These are phyloP conservation scores for Eretmocerus hayati DNA, from an alignment of 2,888 invertebrate genomes.

Conservation along the genomic window DNA sequence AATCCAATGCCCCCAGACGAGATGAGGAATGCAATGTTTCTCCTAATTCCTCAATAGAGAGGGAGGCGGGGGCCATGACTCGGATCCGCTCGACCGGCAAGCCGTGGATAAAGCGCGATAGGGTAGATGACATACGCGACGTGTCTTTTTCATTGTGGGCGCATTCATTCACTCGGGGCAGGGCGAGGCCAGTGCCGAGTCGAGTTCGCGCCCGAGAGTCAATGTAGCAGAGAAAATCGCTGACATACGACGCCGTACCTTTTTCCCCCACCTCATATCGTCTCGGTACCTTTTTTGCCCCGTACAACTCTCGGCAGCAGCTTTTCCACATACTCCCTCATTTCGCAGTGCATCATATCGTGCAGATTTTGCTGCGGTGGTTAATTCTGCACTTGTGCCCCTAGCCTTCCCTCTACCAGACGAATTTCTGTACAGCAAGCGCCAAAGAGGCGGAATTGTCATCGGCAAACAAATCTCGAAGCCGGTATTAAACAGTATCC, in stretches of 20 bases:
- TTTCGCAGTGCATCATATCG: no score
- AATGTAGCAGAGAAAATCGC: constrained; percentile 47
- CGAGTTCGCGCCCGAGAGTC: constrained; percentile 32
- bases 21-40: constrained; percentile 33
- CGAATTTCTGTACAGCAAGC: constrained; percentile 30
- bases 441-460: constrained; percentile 37
- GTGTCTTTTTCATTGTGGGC: constrained; percentile 29
- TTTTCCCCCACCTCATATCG: constrained; percentile 18
- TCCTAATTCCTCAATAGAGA: constrained; percentile 40
- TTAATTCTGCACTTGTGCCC: no score
- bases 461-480: constrained; percentile 46
- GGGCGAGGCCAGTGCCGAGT: constrained; percentile 15
- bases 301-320: constrained; percentile 28
- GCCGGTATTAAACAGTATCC: constrained; percentile 45
- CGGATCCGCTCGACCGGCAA: constrained; percentile 27
- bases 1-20: no score
- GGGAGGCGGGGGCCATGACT: no score
- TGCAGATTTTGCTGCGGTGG: no score
- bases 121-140: constrained; percentile 39
- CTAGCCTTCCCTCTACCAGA: no score
- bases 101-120: constrained; percentile 38
- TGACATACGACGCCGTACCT: constrained; percentile 46
- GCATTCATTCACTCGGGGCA: constrained; percentile 16
- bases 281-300: constrained; percentile 22
- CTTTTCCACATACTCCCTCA: constrained; percentile 43